phyloP scores from a whole-genome alignment of 2,113 vertebrate genomes.

The Oostethus manadensis region DNA sequence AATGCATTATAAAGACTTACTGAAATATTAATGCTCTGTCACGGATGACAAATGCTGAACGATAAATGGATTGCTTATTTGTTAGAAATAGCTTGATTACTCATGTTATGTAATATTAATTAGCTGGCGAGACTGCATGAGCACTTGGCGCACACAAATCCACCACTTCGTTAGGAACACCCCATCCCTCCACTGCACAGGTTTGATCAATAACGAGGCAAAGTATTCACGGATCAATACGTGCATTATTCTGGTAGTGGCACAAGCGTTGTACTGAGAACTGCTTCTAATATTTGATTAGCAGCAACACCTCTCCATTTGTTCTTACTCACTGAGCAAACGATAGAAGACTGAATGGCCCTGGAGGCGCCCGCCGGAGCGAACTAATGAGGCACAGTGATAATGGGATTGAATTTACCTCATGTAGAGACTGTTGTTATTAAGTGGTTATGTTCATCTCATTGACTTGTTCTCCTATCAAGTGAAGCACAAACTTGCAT shows the following conservation, averaged over 20 bases:
- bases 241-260: too few species aligned
- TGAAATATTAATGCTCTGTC: slow-evolving; percentile 1
- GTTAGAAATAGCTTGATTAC: neutral
- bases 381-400: slow-evolving; percentile 27
- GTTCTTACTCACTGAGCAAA: neutral
- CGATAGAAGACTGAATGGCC: neutral
- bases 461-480: slow-evolving; percentile 1
- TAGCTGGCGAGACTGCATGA: neutral
- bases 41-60: neutral
- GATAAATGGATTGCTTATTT: neutral
- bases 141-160: neutral
- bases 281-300: too few species aligned
- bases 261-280: too few species aligned
- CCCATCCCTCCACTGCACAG: neutral
- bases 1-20: neutral
- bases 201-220: neutral
- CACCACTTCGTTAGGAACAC: neutral
- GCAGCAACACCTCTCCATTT: neutral
- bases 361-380: too few species aligned
- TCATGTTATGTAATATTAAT: neutral
- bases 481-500: slow-evolving; percentile 5
- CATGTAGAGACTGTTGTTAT: neutral
- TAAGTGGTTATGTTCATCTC: neutral
- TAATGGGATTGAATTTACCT: slow-evolving; percentile 2
- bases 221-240: too few species aligned